Base-by-base conservation (phyloP, 2,113 vertebrate genomes). In the Rattus rattus region DNA sequence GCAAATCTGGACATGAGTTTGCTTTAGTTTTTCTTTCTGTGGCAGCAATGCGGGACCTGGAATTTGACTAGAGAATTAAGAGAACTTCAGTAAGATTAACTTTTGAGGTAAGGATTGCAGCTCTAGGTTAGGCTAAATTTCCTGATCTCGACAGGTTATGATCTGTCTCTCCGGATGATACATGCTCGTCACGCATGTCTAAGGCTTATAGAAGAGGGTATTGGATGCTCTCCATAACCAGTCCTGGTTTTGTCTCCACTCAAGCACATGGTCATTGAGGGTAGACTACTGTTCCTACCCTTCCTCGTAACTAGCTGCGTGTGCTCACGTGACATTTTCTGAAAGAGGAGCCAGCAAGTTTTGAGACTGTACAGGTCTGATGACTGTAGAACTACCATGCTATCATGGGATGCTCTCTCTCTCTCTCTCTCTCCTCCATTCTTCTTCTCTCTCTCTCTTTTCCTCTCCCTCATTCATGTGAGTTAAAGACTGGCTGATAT, bases 91-190 rank as follows among this genome's bases (percentile, higher is more conserved):
- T 30, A 73, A 52, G 26, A 93, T 20, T 59, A 61, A 54, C 20
- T 59, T 93, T 94, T 47, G 22, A 80, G 87, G 72, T 85, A 97
- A 95, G 72, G 54, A 19, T 14, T 56, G 43, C 70, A 96, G 49
- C 81, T 88, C 28, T 54, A 30, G 59, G 22, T 80, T 70, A 84
- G 17, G 56, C 65, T 65, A 12, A 43, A 20, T 73, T 90, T 94
- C 54, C 26, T 85, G 56, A 63, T 70, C 30, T 7, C 61, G 47
- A 47, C 59, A 52, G 77, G 88, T 19, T 17, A 63, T 3, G 43
- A 6, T n/a, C n/a, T n/a, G n/a, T n/a, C n/a, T n/a, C n/a, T n/a
- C n/a, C n/a, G 43, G 52, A 47, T 22, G 85, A 67, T 70, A 16
- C 30, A 9, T 28, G 6, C 52, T 8, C 67, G 61, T 9, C 12